Base-by-base conservation (phyloP, 1,140 invertebrate genomes). In the Macrocentrus cingulum region DNA sequence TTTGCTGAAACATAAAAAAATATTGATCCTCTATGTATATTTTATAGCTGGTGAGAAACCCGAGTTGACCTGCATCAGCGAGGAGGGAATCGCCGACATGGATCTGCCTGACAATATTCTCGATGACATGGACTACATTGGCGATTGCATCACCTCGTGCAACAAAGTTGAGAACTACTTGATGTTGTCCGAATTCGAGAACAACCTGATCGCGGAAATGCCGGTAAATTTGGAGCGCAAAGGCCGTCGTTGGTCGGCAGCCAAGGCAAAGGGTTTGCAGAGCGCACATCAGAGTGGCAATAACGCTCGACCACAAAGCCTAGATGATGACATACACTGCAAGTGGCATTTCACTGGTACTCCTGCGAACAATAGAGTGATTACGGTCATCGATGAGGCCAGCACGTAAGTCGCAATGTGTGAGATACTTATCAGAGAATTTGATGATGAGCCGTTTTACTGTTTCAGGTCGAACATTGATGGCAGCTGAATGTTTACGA, bases 141-240 rank as follows among this genome's bases (percentile, higher is more conserved):
- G 88, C 18, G 91, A 93, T 66, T 91, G 90, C 74, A 92, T 93
- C 70, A 92, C 91, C 45, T 92, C 91, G 20, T 93, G 91, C 76
- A 91, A 92, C 78, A 92, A 92, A 82, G 89, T 91, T 22, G 90
- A 92, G 74, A 91, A 93, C 75, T 92, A 91, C 72, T 77, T 93
- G 59, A 91, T 93, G 89, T 82, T 92, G 32, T 91, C 88, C 59
- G 91, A 93, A 74, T 92, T 90, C 74, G 90, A 93, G 70, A 92
- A 93, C 75, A 92, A 92, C 75, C 75, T 92, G 23, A 90, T 90
- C 63, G 88, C 87, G 1, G 88, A 90, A 71, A 84, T 89, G 79
- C 88, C 88, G 2, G 85, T 86, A 55, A 83, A 89, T 60, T 81
- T 86, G 70, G 88, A 89, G 66, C 80, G 85, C 7, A 85, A 85